A percentile compares a stretch with the other conserved stretches of the same genome.
phyloP scores from a whole-genome alignment of 2,888 invertebrate genomes.

The Metallyticus violacea region DNA sequence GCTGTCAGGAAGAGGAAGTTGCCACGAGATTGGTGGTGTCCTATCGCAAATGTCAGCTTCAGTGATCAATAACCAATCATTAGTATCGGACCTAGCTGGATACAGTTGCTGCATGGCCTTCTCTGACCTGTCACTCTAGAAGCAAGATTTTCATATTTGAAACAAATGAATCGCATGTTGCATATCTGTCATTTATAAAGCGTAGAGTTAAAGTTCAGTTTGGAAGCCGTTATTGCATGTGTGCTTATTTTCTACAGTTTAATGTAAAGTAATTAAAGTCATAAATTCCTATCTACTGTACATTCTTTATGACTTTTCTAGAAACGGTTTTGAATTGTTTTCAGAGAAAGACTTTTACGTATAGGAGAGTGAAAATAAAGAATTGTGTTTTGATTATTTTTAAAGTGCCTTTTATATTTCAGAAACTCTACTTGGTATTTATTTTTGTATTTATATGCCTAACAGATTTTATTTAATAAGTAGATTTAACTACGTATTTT shows the following conservation, averaged over 20 bases:
- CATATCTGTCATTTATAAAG: too few relatives aligned
- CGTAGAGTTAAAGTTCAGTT: background rate
- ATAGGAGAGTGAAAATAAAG: too few relatives aligned
- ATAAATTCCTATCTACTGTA: background rate
- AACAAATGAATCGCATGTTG: background rate
- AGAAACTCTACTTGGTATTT: too few relatives aligned
- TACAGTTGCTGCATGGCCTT: background rate
- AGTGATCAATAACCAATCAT: constrained; percentile 2
- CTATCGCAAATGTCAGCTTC: background rate
- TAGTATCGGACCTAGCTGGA: background rate
- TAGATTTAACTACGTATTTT: too few relatives aligned
- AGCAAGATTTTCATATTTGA: background rate
- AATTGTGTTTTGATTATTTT: too few relatives aligned
- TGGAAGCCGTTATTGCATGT: background rate
- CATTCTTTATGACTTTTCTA: too few relatives aligned
- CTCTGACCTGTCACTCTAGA: background rate
- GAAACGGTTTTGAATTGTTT: too few relatives aligned
- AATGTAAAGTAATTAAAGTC: background rate
- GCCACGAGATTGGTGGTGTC: background rate
- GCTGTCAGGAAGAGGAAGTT: background rate
- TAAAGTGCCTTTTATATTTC: too few relatives aligned
- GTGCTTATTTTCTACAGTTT: background rate
- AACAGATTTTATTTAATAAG: too few relatives aligned
- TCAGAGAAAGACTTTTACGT: too few relatives aligned
- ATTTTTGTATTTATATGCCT: too few relatives aligned